Percentiles rank a stretch among this genome's conserved stretches.
Conservation (phyloP, 2,888 invertebrate genomes). For the Microctonus brassicae region DNA sequence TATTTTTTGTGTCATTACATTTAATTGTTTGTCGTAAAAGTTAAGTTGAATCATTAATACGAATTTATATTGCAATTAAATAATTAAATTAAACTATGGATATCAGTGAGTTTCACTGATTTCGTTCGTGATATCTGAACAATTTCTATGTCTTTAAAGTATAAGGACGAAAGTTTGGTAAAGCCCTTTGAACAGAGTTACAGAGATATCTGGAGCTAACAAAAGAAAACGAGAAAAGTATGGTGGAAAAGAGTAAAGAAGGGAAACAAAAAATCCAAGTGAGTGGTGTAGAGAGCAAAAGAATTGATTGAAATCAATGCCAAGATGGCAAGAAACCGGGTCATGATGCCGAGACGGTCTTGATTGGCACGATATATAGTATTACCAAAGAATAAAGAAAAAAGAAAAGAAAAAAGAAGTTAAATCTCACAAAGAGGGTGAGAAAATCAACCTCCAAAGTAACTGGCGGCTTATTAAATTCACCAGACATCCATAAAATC, state of each 20-base stretch:
- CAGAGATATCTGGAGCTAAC: slow-evolving; percentile 23
- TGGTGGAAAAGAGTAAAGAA: neutral
- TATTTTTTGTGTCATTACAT: slow-evolving; percentile 4
- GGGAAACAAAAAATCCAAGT: neutral
- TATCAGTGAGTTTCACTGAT: slow-evolving; percentile 37
- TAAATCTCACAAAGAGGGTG: slow-evolving; percentile 14
- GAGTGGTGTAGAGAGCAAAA: slow-evolving; percentile 39
- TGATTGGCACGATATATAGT: slow-evolving; percentile 42
- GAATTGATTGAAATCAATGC: slow-evolving; percentile 61
- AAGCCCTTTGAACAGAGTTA: slow-evolving; percentile 18
- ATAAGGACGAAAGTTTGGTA: slow-evolving; percentile 8
- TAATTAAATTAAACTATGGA: slow-evolving; percentile 49
- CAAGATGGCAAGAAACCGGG: slow-evolving; percentile 37
- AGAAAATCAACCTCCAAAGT: slow-evolving; percentile 15
- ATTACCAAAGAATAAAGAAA: slow-evolving; percentile 29
- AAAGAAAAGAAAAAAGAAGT: slow-evolving; percentile 28
- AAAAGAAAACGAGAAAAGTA: slow-evolving; percentile 12
- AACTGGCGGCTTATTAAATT: slow-evolving; percentile 33
- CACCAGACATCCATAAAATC: slow-evolving; percentile 14
- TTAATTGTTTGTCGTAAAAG: neutral
- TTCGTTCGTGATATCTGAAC: no score
- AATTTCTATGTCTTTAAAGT: no score
- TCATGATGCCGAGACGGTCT: slow-evolving; percentile 32
- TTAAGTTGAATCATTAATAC: no score
- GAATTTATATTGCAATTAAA: slow-evolving; percentile 6